These are phyloP conservation scores for Ommatoiulus sabulosus DNA, from an alignment of 2,888 invertebrate genomes.

Conservation along the genomic window DNA sequence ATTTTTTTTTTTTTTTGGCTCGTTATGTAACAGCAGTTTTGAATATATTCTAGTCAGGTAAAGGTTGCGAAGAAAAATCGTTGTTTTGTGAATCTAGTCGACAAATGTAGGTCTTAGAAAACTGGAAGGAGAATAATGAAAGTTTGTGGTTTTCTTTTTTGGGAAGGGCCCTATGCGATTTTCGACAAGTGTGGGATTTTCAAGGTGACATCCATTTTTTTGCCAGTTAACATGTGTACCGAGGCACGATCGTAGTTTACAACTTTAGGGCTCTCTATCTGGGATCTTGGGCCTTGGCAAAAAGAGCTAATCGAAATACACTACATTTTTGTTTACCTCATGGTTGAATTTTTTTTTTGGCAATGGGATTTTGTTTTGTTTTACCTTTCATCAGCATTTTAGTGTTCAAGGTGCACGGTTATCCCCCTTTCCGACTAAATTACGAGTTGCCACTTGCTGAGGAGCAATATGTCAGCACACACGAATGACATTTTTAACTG, in stretches of 20 bases:
- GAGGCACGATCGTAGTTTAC: neutral
- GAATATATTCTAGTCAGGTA: slow-evolving; percentile 14
- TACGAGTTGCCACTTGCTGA: neutral
- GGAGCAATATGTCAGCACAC: neutral
- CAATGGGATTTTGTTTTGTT: neutral
- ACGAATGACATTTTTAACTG: neutral
- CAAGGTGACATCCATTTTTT: neutral
- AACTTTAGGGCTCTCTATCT: too few species aligned
- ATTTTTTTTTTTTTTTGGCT: neutral
- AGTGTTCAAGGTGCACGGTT: neutral
- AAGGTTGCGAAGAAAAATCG: slow-evolving; percentile 3
- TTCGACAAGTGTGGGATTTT: neutral
- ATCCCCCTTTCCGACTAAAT: neutral
- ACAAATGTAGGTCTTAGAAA: slow-evolving; percentile 28
- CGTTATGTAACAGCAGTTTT: neutral
- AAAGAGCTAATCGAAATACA: too few species aligned
- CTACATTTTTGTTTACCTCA: too few species aligned
- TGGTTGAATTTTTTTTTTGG: too few species aligned
- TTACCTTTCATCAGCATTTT: neutral
- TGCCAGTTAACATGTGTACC: neutral
- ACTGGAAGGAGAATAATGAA: neutral
- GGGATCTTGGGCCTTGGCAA: too few species aligned
- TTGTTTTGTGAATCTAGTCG: neutral
- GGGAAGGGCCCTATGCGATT: neutral
- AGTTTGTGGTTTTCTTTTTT: neutral